Evolutionary conservation across 2,888 invertebrate species (phyloP), one percentile per base, ranked within the genome.

Genomic region (Agrilus biguttatus): DNA sequence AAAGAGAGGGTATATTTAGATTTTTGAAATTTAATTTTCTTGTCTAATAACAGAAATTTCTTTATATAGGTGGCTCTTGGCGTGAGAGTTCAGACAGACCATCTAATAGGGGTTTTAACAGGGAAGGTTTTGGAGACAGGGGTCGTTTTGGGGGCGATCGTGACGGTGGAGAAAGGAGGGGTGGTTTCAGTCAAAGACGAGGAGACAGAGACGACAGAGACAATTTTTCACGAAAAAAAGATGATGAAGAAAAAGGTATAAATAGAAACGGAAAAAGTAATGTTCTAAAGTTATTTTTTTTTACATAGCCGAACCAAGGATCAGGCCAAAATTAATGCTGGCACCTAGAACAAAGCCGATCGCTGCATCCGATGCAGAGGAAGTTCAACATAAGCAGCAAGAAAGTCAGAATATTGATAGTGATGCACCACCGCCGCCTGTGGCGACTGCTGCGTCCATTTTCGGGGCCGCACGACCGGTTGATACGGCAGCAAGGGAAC

Each of bases 391-490:
- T 59, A 68, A 42, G 40, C 43, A 45, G 23, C 46, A 6, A 40
- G 54, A 50, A 19, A 69, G 49, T 55, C 63, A 51, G 53, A 49
- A 52, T 38, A 49, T 55, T 19, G 47, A 49, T 28, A 49, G 52
- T 21, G 51, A 60, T 8, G 60, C 66, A 33, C 62, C 72, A n/a
- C 63, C 70, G 42, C 71, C 74, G 42, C 71, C 74, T 8, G 72
- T 71, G 40, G 68, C 79, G 2, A 28, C 28, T 28, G 72, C 80
- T 1, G 76, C 80, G 38, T 84, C 82, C 44, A 91, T 95, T 52
- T 95, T 95, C 62, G 95, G 95, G n/a, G 83, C 78, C 28, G 95
- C 95, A 14, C 90, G 86, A 62, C 95, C 95, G 0, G 95, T 96
- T 0, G 92, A 95, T 62, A 96, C 95, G 2, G 80, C 88, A 41